Conservation (phyloP, 2,797 vertebrate species). For the Lagorchestes hirsutus region DNA sequence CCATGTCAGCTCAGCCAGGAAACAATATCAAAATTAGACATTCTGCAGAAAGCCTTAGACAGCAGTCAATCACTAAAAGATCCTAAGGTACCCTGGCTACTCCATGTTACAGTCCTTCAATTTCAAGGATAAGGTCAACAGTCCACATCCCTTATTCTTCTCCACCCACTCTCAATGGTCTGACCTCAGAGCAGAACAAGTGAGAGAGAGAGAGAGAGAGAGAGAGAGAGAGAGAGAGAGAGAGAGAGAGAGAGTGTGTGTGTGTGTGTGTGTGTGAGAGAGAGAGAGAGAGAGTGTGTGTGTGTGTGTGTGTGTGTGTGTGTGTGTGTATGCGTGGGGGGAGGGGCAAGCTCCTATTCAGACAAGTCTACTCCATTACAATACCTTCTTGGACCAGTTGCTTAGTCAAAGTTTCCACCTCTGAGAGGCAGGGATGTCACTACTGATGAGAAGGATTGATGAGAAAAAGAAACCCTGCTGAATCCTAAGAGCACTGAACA, state of each 20-base stretch:
- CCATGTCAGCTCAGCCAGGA: not conserved
- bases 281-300: too few relatives aligned
- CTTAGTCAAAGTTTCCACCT: not conserved
- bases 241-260: too few relatives aligned
- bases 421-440: not conserved
- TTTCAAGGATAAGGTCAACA: not conserved
- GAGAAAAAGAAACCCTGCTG: not conserved
- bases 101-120: not conserved
- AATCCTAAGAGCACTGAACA: not conserved
- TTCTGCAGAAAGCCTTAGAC: not conserved
- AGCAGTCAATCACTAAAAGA: not conserved
- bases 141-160: not conserved
- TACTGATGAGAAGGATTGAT: not conserved
- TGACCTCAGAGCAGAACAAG: not conserved
- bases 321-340: rapidly evolving
- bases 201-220: too few relatives aligned
- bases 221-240: too few relatives aligned
- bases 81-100: not conserved
- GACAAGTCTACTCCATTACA: not conserved
- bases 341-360: not conserved
- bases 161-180: not conserved
- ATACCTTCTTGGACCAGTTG: not conserved
- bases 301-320: too few relatives aligned
- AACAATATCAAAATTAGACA: not conserved
- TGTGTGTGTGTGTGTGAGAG: too few relatives aligned